Conservation (phyloP, 2,797 vertebrate genomes). For the Vultur gryphus region DNA sequence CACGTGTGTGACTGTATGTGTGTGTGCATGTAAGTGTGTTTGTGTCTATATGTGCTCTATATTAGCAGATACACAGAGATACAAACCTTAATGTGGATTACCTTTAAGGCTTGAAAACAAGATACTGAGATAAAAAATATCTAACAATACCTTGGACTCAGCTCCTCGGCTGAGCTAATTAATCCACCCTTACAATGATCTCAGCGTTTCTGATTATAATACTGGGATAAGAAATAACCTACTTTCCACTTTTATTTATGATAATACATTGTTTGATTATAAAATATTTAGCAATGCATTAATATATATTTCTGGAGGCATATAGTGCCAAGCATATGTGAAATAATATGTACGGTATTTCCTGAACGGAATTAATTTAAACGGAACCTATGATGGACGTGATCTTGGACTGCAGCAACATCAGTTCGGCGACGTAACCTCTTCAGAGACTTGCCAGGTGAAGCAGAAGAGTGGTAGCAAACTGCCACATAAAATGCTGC, state of each 20-base stretch:
- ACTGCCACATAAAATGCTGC: neutral
- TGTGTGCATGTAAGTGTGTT: neutral
- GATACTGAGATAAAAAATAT: neutral
- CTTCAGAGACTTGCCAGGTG: conserved; percentile 6
- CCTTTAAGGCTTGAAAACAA: neutral
- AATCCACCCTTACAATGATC: neutral
- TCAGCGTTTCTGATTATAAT: neutral
- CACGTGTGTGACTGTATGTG: neutral
- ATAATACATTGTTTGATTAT: neutral
- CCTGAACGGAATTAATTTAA: neutral
- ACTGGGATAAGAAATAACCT: conserved; percentile 7
- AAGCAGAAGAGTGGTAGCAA: conserved; percentile 19
- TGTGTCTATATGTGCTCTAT: neutral
- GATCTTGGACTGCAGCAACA: neutral
- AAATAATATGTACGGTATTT: neutral
- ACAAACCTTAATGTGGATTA: neutral
- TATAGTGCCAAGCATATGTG: neutral
- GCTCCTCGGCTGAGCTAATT: neutral
- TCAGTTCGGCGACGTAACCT: accelerated
- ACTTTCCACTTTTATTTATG: neutral
- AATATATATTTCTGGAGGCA: neutral
- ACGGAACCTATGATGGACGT: neutral
- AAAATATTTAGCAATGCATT: conserved; percentile 14
- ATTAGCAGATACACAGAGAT: neutral
- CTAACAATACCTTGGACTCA: neutral